A percentile compares a stretch with the other conserved stretches of the same genome.
Conservation (phyloP, 2,113 vertebrate species). For the Paramisgurnus dabryanus region DNA sequence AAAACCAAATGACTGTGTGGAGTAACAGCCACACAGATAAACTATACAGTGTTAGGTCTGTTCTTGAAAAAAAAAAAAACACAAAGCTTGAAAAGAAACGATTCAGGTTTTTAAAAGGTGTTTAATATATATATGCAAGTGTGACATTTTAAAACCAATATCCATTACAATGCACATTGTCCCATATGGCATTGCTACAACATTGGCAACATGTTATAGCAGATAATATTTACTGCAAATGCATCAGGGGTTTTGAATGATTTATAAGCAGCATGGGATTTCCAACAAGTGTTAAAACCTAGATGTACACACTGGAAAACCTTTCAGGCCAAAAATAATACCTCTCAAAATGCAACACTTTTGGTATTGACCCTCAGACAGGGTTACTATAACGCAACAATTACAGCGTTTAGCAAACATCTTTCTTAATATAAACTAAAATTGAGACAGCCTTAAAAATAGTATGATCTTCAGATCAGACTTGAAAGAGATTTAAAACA, state of each 20-base stretch:
- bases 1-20: no score
- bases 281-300: background rate
- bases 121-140: no score
- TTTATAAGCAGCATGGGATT: no score
- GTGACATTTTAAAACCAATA: no score
- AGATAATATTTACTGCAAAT: background rate
- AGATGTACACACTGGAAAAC: background rate
- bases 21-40: no score
- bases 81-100: no score
- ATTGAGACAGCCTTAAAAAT: background rate
- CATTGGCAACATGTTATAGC: background rate
- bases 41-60: no score
- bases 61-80: no score
- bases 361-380: background rate
- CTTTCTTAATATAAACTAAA: background rate
- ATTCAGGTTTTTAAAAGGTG: no score
- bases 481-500: background rate
- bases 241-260: background rate
- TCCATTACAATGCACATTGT: background rate
- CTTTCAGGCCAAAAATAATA: slow-evolving; percentile 6
- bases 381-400: background rate
- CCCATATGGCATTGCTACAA: background rate
- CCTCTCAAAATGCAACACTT: background rate
- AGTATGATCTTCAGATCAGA: background rate
- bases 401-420: background rate